These are phyloP conservation scores for Linurgus olivaceus DNA, from an alignment of 2,797 vertebrate species.

Conservation along the genomic window DNA sequence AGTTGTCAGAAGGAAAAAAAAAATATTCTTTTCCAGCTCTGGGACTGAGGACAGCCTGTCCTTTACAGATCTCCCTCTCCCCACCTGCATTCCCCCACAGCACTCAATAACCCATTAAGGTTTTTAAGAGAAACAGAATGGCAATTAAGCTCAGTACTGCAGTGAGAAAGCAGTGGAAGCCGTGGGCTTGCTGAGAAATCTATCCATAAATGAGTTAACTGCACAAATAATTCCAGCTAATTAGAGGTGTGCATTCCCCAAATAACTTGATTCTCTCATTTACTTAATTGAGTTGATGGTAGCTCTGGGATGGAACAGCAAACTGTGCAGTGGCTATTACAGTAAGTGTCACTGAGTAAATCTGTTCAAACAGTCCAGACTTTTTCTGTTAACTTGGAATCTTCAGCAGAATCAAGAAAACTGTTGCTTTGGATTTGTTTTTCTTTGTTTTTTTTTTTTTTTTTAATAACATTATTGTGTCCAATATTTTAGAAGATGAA, in stretches of 20 bases:
- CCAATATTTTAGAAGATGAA: neutral
- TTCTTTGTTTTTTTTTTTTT: neutral
- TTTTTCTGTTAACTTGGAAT: neutral
- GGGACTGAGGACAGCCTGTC: neutral
- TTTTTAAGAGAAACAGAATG: slow-evolving; percentile 39
- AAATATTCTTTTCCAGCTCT: neutral
- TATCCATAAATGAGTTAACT: slow-evolving; percentile 52
- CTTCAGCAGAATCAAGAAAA: neutral
- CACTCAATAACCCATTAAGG: neutral
- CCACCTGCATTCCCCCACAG: neutral
- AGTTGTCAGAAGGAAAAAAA: neutral
- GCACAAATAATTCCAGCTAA: slow-evolving; percentile 53
- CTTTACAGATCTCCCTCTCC: neutral
- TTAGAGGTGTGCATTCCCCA: slow-evolving; percentile 37
- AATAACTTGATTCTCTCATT: slow-evolving; percentile 25
- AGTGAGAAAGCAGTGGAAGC: neutral
- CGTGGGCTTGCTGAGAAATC: slow-evolving; percentile 37
- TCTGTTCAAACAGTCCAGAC: neutral
- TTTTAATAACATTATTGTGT: rapidly evolving
- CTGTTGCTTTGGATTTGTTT: rapidly evolving
- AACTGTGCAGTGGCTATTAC: neutral
- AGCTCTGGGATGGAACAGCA: neutral
- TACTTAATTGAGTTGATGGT: slow-evolving; percentile 38
- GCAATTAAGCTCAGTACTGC: slow-evolving; percentile 16
- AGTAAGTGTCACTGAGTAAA: neutral